These are phyloP conservation scores for Serinus canaria DNA, from an alignment of 2,113 vertebrate species.

Conservation along the genomic window DNA sequence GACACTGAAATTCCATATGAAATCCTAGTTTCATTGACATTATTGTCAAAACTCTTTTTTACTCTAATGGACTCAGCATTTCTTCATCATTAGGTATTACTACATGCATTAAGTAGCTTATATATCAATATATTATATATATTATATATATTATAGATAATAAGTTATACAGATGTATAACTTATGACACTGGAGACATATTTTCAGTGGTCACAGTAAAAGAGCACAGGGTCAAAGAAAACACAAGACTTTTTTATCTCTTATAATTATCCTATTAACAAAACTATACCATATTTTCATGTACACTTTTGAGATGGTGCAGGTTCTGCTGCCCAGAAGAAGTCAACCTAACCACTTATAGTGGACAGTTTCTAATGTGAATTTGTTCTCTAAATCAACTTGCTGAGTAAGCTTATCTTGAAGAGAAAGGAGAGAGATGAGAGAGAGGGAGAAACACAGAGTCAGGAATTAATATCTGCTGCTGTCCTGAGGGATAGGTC, in stretches of 20 bases:
- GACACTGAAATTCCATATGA: not conserved
- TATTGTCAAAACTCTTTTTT: not conserved
- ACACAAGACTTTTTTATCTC: not conserved
- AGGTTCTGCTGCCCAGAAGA: not conserved
- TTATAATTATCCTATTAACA: not conserved
- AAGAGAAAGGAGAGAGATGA: not conserved
- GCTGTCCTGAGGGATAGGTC: not conserved
- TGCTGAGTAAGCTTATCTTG: not conserved
- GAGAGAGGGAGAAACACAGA: not conserved
- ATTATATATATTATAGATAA: too few species aligned
- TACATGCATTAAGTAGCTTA: not conserved
- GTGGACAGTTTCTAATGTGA: not conserved
- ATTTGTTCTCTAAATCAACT: not conserved
- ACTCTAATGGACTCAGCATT: not conserved
- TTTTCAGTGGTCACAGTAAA: not conserved
- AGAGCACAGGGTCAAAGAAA: not conserved
- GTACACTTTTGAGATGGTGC: not conserved
- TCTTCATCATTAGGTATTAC: not conserved
- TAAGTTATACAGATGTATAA: not conserved
- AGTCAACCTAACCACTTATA: not conserved
- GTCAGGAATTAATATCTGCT: not conserved
- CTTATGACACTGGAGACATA: not conserved
- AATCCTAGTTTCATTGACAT: not conserved
- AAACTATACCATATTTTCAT: not conserved
- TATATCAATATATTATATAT: too few species aligned